These are phyloP conservation scores for Dioctria linearis DNA, from an alignment of 2,888 invertebrate species.

Conservation along the genomic window DNA sequence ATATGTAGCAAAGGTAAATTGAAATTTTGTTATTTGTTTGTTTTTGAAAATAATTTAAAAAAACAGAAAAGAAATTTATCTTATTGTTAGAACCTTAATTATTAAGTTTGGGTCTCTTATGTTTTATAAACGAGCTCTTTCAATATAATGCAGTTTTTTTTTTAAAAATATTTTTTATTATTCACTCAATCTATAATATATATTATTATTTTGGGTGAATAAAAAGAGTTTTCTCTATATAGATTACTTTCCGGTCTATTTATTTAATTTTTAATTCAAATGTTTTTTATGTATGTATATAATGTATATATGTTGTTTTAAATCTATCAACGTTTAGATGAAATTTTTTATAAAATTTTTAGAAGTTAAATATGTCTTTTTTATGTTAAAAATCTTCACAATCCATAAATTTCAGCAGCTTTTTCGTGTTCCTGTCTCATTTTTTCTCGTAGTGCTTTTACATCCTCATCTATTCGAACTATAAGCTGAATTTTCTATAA, in stretches of 20 bases:
- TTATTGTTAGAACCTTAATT: constrained; percentile 33
- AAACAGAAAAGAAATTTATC: neutral
- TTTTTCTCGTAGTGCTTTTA: constrained; percentile 82
- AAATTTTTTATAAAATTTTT: neutral
- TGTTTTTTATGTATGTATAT: neutral
- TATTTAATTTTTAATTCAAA: neutral
- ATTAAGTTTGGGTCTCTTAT: constrained; percentile 41
- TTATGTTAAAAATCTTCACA: constrained; percentile 60
- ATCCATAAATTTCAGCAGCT: constrained; percentile 64
- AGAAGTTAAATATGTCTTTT: neutral
- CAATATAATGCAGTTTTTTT: neutral
- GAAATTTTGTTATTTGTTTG: too few relatives aligned
- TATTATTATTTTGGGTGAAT: neutral
- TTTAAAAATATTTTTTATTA: neutral
- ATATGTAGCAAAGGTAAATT: too few relatives aligned
- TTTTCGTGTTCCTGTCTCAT: constrained; percentile 77
- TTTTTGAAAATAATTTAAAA: neutral
- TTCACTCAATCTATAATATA: neutral
- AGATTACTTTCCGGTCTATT: neutral
- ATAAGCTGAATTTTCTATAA: constrained; percentile 87
- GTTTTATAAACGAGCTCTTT: constrained; percentile 7
- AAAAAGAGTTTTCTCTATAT: neutral
- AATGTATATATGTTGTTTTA: neutral
- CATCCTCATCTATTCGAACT: constrained; percentile 88
- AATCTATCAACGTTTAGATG: neutral